These are phyloP conservation scores for Pantherophis alleghaniensis DNA, from an alignment of 2,797 vertebrate genomes.

Conservation along the genomic window DNA sequence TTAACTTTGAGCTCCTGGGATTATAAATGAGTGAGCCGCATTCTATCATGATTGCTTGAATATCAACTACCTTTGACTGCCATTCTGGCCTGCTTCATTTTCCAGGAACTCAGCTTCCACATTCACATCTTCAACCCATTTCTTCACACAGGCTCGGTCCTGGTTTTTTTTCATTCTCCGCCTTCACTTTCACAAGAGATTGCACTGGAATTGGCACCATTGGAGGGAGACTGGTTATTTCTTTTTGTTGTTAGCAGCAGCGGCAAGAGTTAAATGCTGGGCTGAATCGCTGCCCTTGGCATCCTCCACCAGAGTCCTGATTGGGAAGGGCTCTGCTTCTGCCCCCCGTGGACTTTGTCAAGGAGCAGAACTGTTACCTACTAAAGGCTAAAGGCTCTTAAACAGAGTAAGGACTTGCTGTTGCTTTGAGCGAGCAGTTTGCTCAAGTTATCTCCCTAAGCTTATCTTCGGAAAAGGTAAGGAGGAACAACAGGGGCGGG, in stretches of 20 bases:
- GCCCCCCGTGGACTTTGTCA: slow-evolving; percentile 47
- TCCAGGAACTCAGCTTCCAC: neutral
- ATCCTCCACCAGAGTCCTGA: neutral
- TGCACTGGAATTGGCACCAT: neutral
- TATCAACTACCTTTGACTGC: neutral
- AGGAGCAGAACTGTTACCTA: neutral
- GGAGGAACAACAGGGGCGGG: neutral
- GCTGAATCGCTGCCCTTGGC: neutral
- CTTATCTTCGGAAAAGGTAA: slow-evolving; percentile 8
- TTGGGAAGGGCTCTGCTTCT: neutral
- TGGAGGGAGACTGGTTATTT: neutral
- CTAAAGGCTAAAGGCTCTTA: neutral
- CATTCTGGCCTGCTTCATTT: neutral
- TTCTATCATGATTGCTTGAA: neutral
- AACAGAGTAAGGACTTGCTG: neutral
- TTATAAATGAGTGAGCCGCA: neutral
- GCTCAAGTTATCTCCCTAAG: neutral
- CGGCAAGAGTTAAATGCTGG: neutral
- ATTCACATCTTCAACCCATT: neutral
- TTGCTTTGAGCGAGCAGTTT: neutral
- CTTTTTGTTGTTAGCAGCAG: neutral
- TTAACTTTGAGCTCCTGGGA: neutral
- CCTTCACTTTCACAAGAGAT: neutral
- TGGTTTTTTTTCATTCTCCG: neutral
- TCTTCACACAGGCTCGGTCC: neutral